A percentile compares a stretch with the other conserved stretches of the same genome.
These are phyloP conservation scores for Oncorhynchus tshawytscha DNA, from an alignment of 2,113 vertebrate genomes.

Conservation along the genomic window DNA sequence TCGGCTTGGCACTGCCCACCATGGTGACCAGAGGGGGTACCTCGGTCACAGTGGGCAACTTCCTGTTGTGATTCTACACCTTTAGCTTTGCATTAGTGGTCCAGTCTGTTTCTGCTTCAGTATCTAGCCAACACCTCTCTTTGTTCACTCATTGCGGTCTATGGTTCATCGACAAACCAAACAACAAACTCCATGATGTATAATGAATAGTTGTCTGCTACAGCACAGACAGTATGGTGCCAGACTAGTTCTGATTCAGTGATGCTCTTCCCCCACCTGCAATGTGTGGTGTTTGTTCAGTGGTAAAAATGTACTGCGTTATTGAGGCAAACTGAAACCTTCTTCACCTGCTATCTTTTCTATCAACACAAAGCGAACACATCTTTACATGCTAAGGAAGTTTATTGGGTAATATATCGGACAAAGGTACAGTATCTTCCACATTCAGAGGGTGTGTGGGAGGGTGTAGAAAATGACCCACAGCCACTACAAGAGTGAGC, in stretches of 20 bases:
- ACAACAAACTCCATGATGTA: no score
- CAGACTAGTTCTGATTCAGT: no score
- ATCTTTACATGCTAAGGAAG: not conserved
- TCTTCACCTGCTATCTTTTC: not conserved
- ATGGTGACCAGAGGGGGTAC: not conserved
- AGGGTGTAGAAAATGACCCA: not conserved
- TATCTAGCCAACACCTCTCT: no score
- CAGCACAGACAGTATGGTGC: no score
- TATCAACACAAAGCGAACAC: not conserved
- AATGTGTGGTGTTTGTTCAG: not conserved
- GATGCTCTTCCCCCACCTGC: no score
- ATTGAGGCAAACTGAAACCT: not conserved
- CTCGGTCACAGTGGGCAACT: not conserved
- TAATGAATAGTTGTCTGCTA: no score
- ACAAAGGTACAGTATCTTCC: not conserved
- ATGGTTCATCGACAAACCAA: no score
- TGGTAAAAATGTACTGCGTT: not conserved
- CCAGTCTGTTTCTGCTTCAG: no score
- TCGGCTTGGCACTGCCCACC: not conserved
- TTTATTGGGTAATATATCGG: not conserved
- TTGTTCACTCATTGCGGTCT: no score
- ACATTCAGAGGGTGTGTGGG: not conserved
- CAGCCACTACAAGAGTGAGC: not conserved
- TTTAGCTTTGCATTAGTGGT: not conserved
- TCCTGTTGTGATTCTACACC: not conserved